Base-by-base conservation (phyloP, 92 coral and sea anemone genomes). In the Palythoa heliodiscus region DNA sequence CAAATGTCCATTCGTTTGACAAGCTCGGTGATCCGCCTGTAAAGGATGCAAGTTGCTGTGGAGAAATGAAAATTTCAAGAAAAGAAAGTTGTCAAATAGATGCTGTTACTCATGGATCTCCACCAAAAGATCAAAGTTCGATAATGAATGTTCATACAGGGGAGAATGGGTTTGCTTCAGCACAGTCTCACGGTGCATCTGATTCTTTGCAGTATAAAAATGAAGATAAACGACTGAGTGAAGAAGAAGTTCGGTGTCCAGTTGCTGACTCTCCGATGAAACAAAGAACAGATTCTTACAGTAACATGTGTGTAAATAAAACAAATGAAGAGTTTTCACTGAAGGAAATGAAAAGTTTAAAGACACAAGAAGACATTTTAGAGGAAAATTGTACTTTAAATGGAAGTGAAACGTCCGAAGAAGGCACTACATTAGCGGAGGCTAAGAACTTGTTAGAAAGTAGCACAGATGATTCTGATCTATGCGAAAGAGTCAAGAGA, bases 401-500 rank as follows among this genome's bases (percentile, higher is more conserved):
- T 10, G 14, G 20, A n/a, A 64, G 43, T 50, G 52, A n/a, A 43
- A 55, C n/a, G 35, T 23, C 13, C 43, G 22, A 47, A 15, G 57
- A 64, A 11, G 24, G 19, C 40, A 19, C 4, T 48, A 78, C n/a
- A 16, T 17, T 47, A 38, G 43, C 8, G 13, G 83, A 63, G 57
- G 71, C 70, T 35, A 39, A 52, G 16, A 48, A 70, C 19, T 15
- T 83, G 52, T 67, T 76, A 52, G 35, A 70, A 70, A 57, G 35
- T 52, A 20, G 4, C 23, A 25, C 52, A 52, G 90, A 73, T 13
- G 60, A 73, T 70, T 84, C 88, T 7, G 90, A 87, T 77, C 77
- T 83, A 73, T 87, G 82, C 50, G 93, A 87, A 47, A 82, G 86
- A 11, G 90, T 87, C n/a, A 90, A 90, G 39, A 57, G 60, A 64